Percentiles rank a stretch among this genome's conserved stretches.
Conservation (phyloP, 2,888 invertebrate genomes). For the Tineola bisselliella region DNA sequence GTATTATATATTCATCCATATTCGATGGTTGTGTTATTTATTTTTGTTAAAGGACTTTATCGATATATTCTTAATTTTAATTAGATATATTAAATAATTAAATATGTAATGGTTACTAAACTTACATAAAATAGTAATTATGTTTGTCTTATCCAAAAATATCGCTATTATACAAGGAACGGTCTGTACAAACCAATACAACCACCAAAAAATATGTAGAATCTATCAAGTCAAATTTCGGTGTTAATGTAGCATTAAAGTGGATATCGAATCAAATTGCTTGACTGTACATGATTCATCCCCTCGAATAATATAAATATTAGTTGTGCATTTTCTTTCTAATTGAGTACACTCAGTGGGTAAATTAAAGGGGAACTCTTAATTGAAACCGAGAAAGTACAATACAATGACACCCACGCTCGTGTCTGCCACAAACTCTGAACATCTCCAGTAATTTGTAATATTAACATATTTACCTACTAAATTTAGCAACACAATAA, state of each 20-base stretch:
- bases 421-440: slow-evolving; percentile 37
- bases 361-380: not conserved
- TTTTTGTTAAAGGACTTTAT: not conserved
- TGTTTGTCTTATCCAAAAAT: too few relatives aligned
- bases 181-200: too few relatives aligned
- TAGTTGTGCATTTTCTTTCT: slow-evolving; percentile 15
- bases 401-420: slow-evolving; percentile 57
- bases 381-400: slow-evolving; percentile 5
- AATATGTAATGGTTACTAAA: too few relatives aligned
- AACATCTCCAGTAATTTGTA: slow-evolving; percentile 16
- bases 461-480: slow-evolving; percentile 37
- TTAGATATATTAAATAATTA: too few relatives aligned
- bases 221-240: too few relatives aligned
- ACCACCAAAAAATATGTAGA: too few relatives aligned
- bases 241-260: too few relatives aligned
- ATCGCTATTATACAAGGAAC: too few relatives aligned
- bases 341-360: slow-evolving; percentile 17
- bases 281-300: too few relatives aligned
- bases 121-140: too few relatives aligned
- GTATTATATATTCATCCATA: slow-evolving; percentile 19
- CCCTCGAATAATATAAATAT: not conserved
- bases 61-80: too few relatives aligned
- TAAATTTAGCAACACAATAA: slow-evolving; percentile 23
- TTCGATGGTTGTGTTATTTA: not conserved
- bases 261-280: too few relatives aligned